Base-by-base conservation (phyloP, 2,797 vertebrate species). In the Morelia viridis region DNA sequence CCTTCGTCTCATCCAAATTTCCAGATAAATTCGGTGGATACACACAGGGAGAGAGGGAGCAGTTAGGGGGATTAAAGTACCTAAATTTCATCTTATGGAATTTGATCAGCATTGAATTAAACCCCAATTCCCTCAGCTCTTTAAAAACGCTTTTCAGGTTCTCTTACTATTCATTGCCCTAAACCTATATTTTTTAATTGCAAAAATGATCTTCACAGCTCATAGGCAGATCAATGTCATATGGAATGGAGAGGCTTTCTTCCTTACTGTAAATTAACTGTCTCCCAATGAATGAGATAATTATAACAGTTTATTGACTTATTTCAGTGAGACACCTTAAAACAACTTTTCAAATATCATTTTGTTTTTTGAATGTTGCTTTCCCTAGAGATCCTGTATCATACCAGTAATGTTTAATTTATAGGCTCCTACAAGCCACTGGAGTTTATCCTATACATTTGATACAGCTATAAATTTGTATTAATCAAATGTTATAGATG, bases 311-410 rank as follows among this genome's bases (percentile, higher is more conserved):
- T 76, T 71, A 13, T 35, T 31, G 13, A 58, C 12, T 26, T 93
- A 90, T 89, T 90, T 88, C 0, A 11, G 85, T 94, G 13, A 35
- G 4, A 71, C 60, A 90, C 91, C 65, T 94, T 92, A 89, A 88
- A 62, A 83, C 0, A 83, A 89, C 56, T 26, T 84, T 83, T 90
- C 92, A 93, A 57, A 92, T 94, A 92, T 5, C 2, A 9, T 2
- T 28, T 17, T 41, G 6, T 17, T 3, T 0, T 4, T 31, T 35
- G 50, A 15, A 53, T 56, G 22, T 5, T 68, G 22, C 61, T 68
- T 53, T 35, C n/a, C 28, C 8, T 26, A 46, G 12, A 56, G 50
- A 86, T 85, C 22, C 53, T 86, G 46, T 11, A 9, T 68, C 50
- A 58, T 13, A 86, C 31, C 1, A 68, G 46, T 26, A 91, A 86